These are phyloP conservation scores for Calidris pugnax DNA, from an alignment of 2,113 vertebrate genomes.

Conservation along the genomic window DNA sequence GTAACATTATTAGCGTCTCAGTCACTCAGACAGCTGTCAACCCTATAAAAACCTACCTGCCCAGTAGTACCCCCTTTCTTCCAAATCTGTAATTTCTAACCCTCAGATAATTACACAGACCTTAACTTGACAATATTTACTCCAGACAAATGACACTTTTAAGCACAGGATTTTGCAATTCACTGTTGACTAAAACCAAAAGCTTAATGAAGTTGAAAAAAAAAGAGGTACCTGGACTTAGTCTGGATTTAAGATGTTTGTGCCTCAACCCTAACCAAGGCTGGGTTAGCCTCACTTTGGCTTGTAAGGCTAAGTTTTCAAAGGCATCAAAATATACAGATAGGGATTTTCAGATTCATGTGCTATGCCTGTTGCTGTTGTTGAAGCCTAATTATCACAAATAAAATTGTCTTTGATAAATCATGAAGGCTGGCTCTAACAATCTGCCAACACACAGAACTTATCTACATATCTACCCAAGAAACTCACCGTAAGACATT, in stretches of 20 bases:
- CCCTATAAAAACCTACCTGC: neutral
- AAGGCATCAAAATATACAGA: constrained; percentile 9
- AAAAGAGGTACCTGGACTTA: neutral
- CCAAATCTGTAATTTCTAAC: neutral
- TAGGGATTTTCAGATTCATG: constrained; percentile 19
- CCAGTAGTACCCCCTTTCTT: neutral
- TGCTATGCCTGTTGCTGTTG: neutral
- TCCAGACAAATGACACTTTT: neutral
- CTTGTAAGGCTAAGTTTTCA: neutral
- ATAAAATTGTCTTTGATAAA: constrained; percentile 13
- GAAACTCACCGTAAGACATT: neutral
- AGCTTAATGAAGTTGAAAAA: neutral
- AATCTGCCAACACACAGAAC: neutral
- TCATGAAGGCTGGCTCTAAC: neutral
- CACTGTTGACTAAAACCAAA: neutral
- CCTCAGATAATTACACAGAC: neutral
- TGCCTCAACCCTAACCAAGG: neutral
- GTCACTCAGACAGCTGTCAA: neutral
- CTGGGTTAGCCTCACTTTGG: neutral
- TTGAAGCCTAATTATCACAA: constrained; percentile 7
- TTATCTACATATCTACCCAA: neutral
- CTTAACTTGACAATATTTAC: neutral
- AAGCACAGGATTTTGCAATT: neutral
- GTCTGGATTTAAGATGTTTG: neutral
- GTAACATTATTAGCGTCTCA: neutral